Evolutionary conservation across 2,113 vertebrate genomes (phyloP), one percentile per base, ranked within the genome.

Genomic region (Acanthisitta chloris): DNA sequence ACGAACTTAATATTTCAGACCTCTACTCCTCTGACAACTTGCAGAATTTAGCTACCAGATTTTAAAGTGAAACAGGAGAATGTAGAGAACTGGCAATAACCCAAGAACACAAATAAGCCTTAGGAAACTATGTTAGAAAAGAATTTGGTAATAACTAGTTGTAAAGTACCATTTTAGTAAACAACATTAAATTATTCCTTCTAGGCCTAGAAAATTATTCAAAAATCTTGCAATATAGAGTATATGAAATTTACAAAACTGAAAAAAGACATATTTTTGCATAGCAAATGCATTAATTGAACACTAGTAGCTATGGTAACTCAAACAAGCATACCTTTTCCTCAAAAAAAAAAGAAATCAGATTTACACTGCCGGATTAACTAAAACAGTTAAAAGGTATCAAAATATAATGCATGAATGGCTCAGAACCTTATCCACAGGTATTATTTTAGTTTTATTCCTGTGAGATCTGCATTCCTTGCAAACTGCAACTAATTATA

Each of bases 241-340:
- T 25, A 80, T 21, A 70, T 19, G 43, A 80, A 58, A 93, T 70
- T 59, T 81, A 29, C 8, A 92, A 90, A 83, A 81, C 13, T 70
- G 57, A 69, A 38, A 89, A 71, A 79, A 58, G 9, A 26, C 26
- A 69, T 76, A 61, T 54, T 88, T 85, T 91, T 51, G 25, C 73
- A 72, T 38, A 67, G 54, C 12, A 90, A 92, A 86, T 71, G 67
- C 59, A 92, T 80, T 86, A 91, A 78, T 34, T 40, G 42, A 92
- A 76, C 21, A 24, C 38, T 46, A 82, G 71, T 77, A 96, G 43
- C 71, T 76, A 93, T 90, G 64, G 93, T 86, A 94, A 94, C 42
- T 29, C 51, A 81, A 93, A 91, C 4, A 33, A 78, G 24, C 23
- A 31, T 61, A 58, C 4, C 51, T 81, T 86, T 80, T 40, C 54